Conservation (phyloP, 1,140 invertebrate genomes). For the Aleiodes sp. region DNA sequence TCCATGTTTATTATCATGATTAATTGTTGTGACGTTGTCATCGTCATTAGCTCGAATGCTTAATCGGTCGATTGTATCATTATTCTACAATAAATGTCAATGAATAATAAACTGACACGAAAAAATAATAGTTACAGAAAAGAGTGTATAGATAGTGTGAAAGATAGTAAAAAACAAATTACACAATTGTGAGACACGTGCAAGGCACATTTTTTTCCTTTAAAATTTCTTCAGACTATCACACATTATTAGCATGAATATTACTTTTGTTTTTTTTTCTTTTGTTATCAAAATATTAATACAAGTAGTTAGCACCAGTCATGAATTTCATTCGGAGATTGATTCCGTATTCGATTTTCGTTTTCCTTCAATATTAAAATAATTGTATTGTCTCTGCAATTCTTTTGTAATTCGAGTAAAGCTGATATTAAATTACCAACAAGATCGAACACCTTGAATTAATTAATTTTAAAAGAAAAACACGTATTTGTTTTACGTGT, state of each 20-base stretch:
- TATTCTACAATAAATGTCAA: constrained; percentile 28
- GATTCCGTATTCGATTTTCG: background rate
- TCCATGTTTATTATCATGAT: constrained; percentile 47
- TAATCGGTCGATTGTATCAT: constrained; percentile 59
- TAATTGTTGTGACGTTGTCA: constrained; percentile 46
- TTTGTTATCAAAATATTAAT: constrained; percentile 43
- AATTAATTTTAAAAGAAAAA: no score
- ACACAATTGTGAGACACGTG: constrained; percentile 49
- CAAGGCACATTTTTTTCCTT: constrained; percentile 61
- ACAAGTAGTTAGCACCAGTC: constrained; percentile 50
- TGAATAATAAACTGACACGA: constrained; percentile 29
- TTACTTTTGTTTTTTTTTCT: constrained; percentile 42
- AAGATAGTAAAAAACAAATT: no score
- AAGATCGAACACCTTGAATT: background rate
- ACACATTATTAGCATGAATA: constrained; percentile 44
- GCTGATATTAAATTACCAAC: background rate
- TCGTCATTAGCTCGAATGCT: constrained; percentile 55
- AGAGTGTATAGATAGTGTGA: no score
- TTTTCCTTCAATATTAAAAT: constrained; percentile 27
- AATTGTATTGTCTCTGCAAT: constrained; percentile 41
- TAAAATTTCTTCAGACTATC: constrained; percentile 26
- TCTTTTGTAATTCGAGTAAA: background rate
- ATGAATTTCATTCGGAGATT: constrained; percentile 45
- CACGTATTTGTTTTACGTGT: no score
- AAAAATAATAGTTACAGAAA: background rate